Percentiles rank a stretch among this genome's conserved stretches.
Evolutionary conservation across 2,797 vertebrate genomes (phyloP).

Genomic region (Paramormyrops hopkinsi): DNA sequence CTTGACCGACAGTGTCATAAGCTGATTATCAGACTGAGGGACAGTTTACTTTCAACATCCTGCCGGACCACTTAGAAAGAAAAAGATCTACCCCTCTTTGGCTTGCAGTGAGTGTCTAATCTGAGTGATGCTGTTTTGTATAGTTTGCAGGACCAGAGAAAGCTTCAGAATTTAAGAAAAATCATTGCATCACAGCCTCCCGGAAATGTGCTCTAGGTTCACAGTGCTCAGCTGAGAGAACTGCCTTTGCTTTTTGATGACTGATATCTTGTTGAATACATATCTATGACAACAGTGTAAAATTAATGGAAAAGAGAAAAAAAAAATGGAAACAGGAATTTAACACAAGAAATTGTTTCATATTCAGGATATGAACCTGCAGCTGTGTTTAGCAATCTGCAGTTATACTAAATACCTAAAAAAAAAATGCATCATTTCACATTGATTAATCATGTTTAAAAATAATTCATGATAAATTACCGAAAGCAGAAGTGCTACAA

Average conservation of each 20-base stretch:
- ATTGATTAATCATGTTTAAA: background rate
- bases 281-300: background rate
- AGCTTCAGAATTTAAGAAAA: background rate
- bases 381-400: background rate
- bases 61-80: constrained; percentile 1
- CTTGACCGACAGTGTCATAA: background rate
- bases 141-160: background rate
- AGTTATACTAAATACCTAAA: background rate
- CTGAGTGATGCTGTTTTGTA: background rate
- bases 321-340: background rate
- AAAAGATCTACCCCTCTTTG: background rate
- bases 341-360: background rate
- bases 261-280: background rate
- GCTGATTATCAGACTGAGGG: background rate
- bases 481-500: background rate
- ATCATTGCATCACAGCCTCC: background rate
- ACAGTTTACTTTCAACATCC: constrained; percentile 2
- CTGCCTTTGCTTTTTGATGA: background rate
- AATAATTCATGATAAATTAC: background rate
- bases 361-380: background rate
- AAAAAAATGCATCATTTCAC: background rate
- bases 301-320: background rate
- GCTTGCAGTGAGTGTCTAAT: background rate
- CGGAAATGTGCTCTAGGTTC: background rate
- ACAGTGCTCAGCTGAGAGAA: background rate